Conservation (phyloP, 2,888 invertebrate species). For the Melanostoma mellinum region DNA sequence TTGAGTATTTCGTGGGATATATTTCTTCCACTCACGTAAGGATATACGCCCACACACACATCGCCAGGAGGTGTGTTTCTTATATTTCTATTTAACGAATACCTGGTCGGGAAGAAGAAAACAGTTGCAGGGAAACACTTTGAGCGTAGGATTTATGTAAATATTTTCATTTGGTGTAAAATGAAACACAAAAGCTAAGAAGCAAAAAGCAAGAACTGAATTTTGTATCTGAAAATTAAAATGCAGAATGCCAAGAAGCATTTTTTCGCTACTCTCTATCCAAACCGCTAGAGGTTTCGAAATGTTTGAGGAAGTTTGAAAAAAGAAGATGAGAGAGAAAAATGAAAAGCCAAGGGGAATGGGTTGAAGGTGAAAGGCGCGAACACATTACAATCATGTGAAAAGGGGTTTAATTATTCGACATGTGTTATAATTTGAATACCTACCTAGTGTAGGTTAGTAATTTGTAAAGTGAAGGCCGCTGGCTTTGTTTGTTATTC, state of each 20-base stretch:
- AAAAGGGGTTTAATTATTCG: no score
- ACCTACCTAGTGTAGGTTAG: no score
- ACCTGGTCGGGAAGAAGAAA: conserved; percentile 12
- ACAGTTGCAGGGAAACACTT: conserved; percentile 51
- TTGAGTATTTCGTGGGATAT: neutral
- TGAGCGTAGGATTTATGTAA: conserved; percentile 43
- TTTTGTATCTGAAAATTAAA: conserved; percentile 8
- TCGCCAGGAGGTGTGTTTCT: conserved; percentile 26
- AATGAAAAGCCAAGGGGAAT: no score
- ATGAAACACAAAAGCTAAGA: neutral
- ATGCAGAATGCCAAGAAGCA: neutral
- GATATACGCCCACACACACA: conserved; percentile 2
- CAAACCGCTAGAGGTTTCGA: neutral
- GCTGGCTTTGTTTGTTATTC: conserved; percentile 3
- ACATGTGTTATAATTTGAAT: no score
- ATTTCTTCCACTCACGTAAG: no score
- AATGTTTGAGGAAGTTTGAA: conserved; percentile 18
- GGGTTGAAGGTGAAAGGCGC: neutral
- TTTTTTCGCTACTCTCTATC: neutral
- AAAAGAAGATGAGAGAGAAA: no score
- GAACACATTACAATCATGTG: no score
- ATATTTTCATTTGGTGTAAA: conserved; percentile 51
- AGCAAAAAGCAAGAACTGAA: neutral
- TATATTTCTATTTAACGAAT: conserved; percentile 17
- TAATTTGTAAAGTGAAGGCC: neutral